Evolutionary conservation across 2,888 invertebrate genomes (phyloP).

Genomic region (Chrysodeixis includens): DNA sequence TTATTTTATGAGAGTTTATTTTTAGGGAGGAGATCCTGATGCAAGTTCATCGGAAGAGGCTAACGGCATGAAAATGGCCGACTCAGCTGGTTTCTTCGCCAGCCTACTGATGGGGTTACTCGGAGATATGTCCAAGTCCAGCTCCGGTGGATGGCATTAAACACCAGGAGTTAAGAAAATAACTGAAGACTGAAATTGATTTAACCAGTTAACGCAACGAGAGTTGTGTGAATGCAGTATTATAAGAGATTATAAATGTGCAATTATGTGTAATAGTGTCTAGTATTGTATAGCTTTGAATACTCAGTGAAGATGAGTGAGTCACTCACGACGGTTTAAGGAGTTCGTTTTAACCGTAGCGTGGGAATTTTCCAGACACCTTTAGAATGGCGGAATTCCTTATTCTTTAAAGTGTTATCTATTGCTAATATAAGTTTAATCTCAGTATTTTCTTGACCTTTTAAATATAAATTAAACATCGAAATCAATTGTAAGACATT

Average conservation of each 20-base stretch:
- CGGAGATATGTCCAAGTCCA: slow-evolving; percentile 84
- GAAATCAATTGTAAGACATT: slow-evolving; percentile 1
- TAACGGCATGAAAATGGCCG: slow-evolving; percentile 68
- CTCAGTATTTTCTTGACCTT: neutral
- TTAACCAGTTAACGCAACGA: neutral
- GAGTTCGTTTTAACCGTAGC: too few species aligned
- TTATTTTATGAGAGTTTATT: slow-evolving; percentile 30
- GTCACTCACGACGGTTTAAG: too few species aligned
- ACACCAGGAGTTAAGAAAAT: neutral
- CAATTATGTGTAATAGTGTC: too few species aligned
- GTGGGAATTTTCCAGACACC: too few species aligned
- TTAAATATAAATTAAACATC: slow-evolving; percentile 10
- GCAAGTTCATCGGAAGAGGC: slow-evolving; percentile 62
- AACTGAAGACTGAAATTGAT: neutral
- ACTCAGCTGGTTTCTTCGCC: slow-evolving; percentile 78
- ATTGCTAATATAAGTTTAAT: slow-evolving; percentile 5
- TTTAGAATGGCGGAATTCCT: too few species aligned
- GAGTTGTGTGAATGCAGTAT: too few species aligned
- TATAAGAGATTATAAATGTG: too few species aligned
- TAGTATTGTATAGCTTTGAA: too few species aligned
- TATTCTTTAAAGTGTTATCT: neutral
- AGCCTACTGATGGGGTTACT: slow-evolving; percentile 78
- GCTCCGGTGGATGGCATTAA: slow-evolving; percentile 70
- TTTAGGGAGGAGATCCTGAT: slow-evolving; percentile 72
- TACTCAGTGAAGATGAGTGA: too few species aligned